These are phyloP conservation scores for Mesocentrotus franciscanus DNA, from an alignment of 53 echinoderm and acorn worm species.

Conservation along the genomic window DNA sequence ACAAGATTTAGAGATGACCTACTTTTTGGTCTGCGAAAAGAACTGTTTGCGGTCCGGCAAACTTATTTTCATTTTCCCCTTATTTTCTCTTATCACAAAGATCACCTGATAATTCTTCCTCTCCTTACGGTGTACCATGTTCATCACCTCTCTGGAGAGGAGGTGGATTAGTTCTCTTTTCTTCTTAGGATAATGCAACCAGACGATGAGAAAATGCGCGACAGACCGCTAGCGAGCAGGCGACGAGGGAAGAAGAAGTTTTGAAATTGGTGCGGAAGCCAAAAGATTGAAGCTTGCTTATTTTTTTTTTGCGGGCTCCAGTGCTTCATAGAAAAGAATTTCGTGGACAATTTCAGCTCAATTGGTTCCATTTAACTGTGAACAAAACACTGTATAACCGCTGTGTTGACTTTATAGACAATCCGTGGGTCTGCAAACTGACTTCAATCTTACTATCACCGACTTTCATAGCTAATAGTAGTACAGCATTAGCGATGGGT, in stretches of 20 bases:
- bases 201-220: slow-evolving; percentile 12
- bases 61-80: slow-evolving; percentile 22
- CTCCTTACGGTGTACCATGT: slow-evolving; percentile 17
- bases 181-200: slow-evolving; percentile 12
- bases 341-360: not conserved
- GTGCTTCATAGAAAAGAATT: not conserved
- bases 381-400: not conserved
- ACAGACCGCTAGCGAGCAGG: not conserved
- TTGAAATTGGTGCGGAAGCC: not conserved
- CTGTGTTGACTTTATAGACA: not conserved
- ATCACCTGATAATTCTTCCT: slow-evolving; percentile 44
- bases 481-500: not conserved
- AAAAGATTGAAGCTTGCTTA: slow-evolving; percentile 7
- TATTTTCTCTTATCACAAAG: slow-evolving; percentile 30
- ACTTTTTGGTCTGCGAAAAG: not conserved
- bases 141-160: slow-evolving; percentile 25
- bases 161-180: slow-evolving; percentile 31
- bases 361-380: not conserved
- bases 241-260: not conserved
- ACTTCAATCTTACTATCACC: not conserved
- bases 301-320: not conserved
- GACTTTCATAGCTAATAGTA: not conserved
- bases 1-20: slow-evolving; percentile 36
- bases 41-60: not conserved
- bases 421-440: not conserved